Conservation (phyloP, 2,797 vertebrate genomes). For the Sebastes vulpes region DNA sequence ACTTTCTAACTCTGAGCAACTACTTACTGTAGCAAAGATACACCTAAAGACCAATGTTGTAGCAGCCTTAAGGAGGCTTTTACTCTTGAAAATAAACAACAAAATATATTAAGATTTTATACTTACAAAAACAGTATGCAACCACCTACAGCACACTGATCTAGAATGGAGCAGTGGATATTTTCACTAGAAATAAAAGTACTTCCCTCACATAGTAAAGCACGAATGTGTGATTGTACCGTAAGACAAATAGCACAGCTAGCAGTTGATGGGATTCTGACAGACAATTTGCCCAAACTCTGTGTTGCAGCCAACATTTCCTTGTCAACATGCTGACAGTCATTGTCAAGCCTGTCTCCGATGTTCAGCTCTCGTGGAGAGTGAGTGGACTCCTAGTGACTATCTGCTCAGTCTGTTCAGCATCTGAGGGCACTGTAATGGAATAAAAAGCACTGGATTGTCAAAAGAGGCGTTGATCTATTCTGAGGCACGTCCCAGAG, state of each 20-base stretch:
- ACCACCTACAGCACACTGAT: neutral
- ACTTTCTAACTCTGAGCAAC: neutral
- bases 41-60: neutral
- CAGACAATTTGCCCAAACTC: slow-evolving; percentile 45
- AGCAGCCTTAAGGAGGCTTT: neutral
- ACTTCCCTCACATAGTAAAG: neutral
- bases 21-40: neutral
- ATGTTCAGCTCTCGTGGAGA: slow-evolving; percentile 46
- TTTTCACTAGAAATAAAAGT: neutral
- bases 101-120: neutral
- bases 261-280: slow-evolving; percentile 31
- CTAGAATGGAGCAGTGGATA: neutral
- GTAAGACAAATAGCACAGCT: slow-evolving; percentile 17
- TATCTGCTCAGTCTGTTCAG: slow-evolving; percentile 46
- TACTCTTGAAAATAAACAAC: neutral
- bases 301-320: slow-evolving; percentile 15
- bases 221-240: neutral
- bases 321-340: slow-evolving; percentile 29
- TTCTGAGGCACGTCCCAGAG: slow-evolving; percentile 55
- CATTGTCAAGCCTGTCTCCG: slow-evolving; percentile 51
- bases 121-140: no score
- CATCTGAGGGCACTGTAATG: slow-evolving; percentile 19
- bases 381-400: slow-evolving; percentile 43
- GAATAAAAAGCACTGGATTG: slow-evolving; percentile 14
- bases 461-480: slow-evolving; percentile 63